Base-by-base conservation (phyloP, 2,797 vertebrate species). In the Nyctalus aviator region DNA sequence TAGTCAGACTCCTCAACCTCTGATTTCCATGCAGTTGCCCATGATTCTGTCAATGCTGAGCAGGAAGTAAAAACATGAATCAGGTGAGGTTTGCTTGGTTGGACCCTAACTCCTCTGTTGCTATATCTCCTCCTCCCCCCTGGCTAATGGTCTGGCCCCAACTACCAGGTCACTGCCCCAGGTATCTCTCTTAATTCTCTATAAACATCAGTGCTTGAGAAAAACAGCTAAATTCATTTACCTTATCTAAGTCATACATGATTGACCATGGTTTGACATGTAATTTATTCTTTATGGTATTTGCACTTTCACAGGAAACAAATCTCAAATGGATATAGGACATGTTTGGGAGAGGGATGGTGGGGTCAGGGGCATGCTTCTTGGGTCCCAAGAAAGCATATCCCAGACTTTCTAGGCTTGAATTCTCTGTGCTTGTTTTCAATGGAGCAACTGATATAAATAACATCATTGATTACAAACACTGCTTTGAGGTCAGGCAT, bases 401-500 rank as follows among this genome's bases (percentile, higher is more conserved):
- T 30, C 1, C 17, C 68, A 84, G 77, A 81, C 14, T 12, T 94
- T 84, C n/a, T 59, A 7, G 10, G 55, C 27, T 50, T 23, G 37
- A 41, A 79, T 72, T 84, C 73, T 90, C 69, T 81, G 27, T n/a
- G 27, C 62, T 78, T 85, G 32, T 72, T 91, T 87, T 77, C 83
- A 79, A 85, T 15, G 76, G 20, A 76, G 77, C 20, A 71, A 71
- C 44, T 88, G 78, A 91, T 79, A 95, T 90, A 96, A 94, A 85
- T 93, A 93, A 77, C 71, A 41, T 35, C 78, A 53, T 86, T 86
- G 46, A n/a, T 83, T 90, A 76, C 78, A 75, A 84, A 35, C 71
- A 81, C 53, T 88, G 75, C 93, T 95, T 92, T 85, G 71, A 88
- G 93, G 96, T 95, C 82, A 94, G 94, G 84, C 91, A 77, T 64